phyloP scores from a whole-genome alignment of 2,888 invertebrate genomes.

The Oxyteleia sp. region DNA sequence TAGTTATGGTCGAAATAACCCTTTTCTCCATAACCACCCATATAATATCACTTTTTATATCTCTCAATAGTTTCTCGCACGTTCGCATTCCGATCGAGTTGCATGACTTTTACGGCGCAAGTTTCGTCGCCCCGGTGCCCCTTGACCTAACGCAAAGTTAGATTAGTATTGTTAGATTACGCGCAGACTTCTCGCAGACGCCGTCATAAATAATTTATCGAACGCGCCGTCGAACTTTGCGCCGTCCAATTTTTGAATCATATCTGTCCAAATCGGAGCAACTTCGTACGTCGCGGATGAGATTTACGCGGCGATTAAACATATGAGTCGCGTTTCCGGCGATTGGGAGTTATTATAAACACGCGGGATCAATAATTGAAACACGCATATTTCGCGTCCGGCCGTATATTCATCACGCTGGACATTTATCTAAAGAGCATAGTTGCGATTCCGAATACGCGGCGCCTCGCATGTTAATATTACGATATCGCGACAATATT shows the following conservation, averaged over 20 bases:
- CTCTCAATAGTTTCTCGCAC: slow-evolving; percentile 34
- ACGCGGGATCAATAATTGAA: slow-evolving; percentile 43
- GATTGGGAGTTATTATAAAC: slow-evolving; percentile 40
- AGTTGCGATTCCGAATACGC: slow-evolving; percentile 35
- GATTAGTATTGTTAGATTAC: slow-evolving; percentile 66
- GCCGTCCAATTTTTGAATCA: slow-evolving; percentile 53
- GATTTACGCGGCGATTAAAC: slow-evolving; percentile 19
- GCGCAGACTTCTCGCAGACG: slow-evolving; percentile 28
- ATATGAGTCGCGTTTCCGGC: slow-evolving; percentile 5
- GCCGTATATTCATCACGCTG: slow-evolving; percentile 38
- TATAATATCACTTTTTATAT: too few relatives aligned
- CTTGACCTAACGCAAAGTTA: slow-evolving; percentile 62
- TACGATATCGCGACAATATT: slow-evolving; percentile 46
- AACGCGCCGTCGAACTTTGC: slow-evolving; percentile 27
- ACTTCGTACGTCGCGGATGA: slow-evolving; percentile 5
- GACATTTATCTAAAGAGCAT: slow-evolving; percentile 60
- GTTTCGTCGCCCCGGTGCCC: slow-evolving; percentile 36
- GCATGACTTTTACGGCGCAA: slow-evolving; percentile 52
- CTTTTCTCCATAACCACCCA: too few relatives aligned
- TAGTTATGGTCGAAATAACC: too few relatives aligned
- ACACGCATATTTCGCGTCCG: slow-evolving; percentile 24
- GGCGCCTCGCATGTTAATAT: slow-evolving; percentile 36
- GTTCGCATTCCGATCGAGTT: slow-evolving; percentile 33
- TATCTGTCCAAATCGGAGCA: slow-evolving; percentile 14
- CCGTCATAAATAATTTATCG: slow-evolving; percentile 66